Evolutionary conservation across 2,797 vertebrate genomes (phyloP), one percentile per base, ranked within the genome.

Genomic region (Gobionotothen gibberifrons): DNA sequence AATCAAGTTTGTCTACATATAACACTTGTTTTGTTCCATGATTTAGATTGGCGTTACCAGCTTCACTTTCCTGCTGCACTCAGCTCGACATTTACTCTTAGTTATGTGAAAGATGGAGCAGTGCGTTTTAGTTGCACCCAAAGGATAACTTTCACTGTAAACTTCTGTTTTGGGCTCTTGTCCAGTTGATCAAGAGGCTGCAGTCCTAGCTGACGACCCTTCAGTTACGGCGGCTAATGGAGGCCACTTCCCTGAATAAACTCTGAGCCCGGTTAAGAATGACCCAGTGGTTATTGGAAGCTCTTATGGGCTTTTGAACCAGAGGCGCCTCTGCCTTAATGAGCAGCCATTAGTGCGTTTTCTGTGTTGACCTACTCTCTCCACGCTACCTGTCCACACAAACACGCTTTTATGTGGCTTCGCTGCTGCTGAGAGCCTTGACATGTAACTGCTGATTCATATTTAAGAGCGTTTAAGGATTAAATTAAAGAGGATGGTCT

Each of bases 401-500:
- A 19, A 15, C 40, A 44, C 15, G 21, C 53, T 65, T 76, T 60
- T 42, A 55, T 57, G 48, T 68, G 56, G 9, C 58, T 74, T 49
- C 47, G 68, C 59, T 60, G 74, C 65, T 22, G 39, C 69, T 36
- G 60, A 74, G 67, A 69, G 46, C 70, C 55, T 57, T 65, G 72
- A 77, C 75, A 53, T 74, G 84, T 76, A 36, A n/a, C 68, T 49
- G 22, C 76, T 92, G 87, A 92, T 93, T 87, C 92, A 93, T 91
- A 93, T 93, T 93, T 92, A 89, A 90, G 76, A 85, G 84, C 71
- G 26, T 93, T 89, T 93, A 87, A 87, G 74, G 83, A 85, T 90
- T 81, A 85, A 87, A 87, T 90, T 76, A 86, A 90, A 90, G 68
- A 79, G 74, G 65, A 82, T 44, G 77, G 56, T 70, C 43, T 78